Percentiles rank a stretch among this genome's conserved stretches.
phyloP scores from a whole-genome alignment of 1,140 invertebrate species.

The Leptinotarsa undecemlineata region DNA sequence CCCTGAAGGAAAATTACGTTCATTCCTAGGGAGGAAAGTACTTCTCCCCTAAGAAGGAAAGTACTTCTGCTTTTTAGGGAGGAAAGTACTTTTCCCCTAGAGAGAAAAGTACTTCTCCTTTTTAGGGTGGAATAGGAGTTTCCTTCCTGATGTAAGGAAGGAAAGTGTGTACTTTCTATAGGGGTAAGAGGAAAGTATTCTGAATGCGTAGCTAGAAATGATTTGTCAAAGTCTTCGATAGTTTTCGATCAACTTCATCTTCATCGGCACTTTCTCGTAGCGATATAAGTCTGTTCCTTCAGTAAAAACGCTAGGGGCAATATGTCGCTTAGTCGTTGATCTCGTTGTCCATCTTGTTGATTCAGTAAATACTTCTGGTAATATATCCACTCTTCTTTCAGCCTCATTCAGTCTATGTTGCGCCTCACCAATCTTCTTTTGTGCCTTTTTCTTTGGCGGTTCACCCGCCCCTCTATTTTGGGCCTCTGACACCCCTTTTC shows the following conservation, averaged over 20 bases:
- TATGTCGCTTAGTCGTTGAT: neutral
- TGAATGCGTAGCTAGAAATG: neutral
- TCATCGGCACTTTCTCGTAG: neutral
- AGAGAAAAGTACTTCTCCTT: too few species aligned
- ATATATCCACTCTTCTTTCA: neutral
- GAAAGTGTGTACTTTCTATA: too few species aligned
- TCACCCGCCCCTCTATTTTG: neutral
- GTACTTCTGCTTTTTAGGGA: too few species aligned
- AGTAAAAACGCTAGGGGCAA: neutral
- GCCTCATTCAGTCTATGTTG: neutral
- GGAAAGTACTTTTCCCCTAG: too few species aligned
- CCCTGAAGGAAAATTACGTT: too few species aligned
- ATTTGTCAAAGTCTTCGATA: neutral
- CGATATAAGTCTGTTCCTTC: neutral
- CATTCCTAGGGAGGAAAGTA: too few species aligned
- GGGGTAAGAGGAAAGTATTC: neutral
- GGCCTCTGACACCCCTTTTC: neutral
- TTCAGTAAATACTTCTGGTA: neutral
- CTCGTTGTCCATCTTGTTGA: neutral
- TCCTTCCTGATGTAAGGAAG: too few species aligned
- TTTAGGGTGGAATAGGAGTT: too few species aligned
- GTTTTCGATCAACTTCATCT: neutral
- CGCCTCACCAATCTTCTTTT: neutral
- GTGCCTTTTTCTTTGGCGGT: too few species aligned
- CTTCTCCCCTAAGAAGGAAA: too few species aligned